These are phyloP conservation scores for Rhizomys pruinosus DNA, from an alignment of 2,113 vertebrate genomes.

Conservation along the genomic window DNA sequence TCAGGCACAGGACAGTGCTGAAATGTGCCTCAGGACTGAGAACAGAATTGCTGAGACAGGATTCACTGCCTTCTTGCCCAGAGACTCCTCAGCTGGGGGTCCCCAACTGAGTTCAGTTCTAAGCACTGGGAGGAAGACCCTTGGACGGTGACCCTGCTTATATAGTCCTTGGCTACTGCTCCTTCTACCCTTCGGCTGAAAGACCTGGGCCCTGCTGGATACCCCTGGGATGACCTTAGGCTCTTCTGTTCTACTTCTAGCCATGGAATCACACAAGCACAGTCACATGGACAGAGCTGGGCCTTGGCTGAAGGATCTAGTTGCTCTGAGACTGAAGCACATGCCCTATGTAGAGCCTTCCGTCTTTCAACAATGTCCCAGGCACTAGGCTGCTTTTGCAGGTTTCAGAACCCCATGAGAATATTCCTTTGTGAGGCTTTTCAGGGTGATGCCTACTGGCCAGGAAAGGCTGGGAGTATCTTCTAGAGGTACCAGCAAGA, in stretches of 20 bases:
- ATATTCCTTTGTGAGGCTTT: neutral
- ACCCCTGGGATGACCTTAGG: neutral
- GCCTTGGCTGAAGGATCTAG: neutral
- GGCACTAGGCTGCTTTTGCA: neutral
- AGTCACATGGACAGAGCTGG: neutral
- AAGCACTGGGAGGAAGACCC: neutral
- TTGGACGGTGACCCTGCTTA: neutral
- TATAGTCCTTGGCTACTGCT: neutral
- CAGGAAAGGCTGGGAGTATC: neutral
- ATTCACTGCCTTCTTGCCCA: neutral
- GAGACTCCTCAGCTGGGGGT: neutral
- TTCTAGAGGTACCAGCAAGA: neutral
- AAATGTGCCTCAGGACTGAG: neutral
- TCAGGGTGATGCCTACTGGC: neutral
- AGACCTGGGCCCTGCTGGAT: neutral
- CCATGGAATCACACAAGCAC: neutral
- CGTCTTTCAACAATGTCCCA: neutral
- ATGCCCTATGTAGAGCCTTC: neutral
- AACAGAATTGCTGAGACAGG: rapidly evolving
- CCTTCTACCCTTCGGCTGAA: neutral
- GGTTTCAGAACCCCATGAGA: neutral
- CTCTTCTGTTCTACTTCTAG: neutral
- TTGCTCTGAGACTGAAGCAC: rapidly evolving
- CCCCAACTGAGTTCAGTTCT: neutral
- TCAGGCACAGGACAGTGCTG: rapidly evolving